A percentile compares a stretch with the other conserved stretches of the same genome.
Evolutionary conservation across 2,113 vertebrate genomes (phyloP).

Genomic region (human (Homo sapiens)): DNA sequence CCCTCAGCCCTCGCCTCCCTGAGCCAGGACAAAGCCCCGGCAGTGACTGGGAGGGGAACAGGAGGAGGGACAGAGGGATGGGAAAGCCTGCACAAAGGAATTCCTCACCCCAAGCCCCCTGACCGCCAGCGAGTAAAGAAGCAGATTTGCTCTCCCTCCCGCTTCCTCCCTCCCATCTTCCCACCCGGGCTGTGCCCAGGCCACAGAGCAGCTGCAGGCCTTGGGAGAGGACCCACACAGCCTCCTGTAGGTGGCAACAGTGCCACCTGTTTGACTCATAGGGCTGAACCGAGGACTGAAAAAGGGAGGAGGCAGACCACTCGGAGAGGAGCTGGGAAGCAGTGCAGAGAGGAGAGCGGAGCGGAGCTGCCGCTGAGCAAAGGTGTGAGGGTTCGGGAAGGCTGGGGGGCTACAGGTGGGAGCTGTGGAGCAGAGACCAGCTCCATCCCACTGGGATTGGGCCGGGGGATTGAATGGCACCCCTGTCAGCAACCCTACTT

Average conservation of each 20-base stretch:
- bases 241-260: conserved; percentile 74
- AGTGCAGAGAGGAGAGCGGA: conserved; percentile 29
- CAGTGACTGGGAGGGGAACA: conserved; percentile 60
- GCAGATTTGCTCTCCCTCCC: conserved; percentile 33
- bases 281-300: conserved; percentile 47
- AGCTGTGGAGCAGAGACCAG: background rate
- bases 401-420: conserved; percentile 5
- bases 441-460: background rate
- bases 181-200: background rate
- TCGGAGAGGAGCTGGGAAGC: conserved; percentile 60
- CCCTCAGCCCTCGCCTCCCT: conserved; percentile 62
- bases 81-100: conserved; percentile 72
- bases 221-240: conserved; percentile 33
- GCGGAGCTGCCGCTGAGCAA: conserved; percentile 55
- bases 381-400: conserved; percentile 67
- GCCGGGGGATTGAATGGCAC: background rate
- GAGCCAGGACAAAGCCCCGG: conserved; percentile 69
- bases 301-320: conserved; percentile 70
- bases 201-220: background rate
- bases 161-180: background rate
- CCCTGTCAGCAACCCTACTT: background rate
- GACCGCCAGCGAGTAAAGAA: background rate
- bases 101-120: conserved; percentile 68
- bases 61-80: conserved; percentile 68
- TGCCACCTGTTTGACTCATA: conserved; percentile 73